Conservation (phyloP, 2,797 vertebrate species). For the Hozukius guyotensis region DNA sequence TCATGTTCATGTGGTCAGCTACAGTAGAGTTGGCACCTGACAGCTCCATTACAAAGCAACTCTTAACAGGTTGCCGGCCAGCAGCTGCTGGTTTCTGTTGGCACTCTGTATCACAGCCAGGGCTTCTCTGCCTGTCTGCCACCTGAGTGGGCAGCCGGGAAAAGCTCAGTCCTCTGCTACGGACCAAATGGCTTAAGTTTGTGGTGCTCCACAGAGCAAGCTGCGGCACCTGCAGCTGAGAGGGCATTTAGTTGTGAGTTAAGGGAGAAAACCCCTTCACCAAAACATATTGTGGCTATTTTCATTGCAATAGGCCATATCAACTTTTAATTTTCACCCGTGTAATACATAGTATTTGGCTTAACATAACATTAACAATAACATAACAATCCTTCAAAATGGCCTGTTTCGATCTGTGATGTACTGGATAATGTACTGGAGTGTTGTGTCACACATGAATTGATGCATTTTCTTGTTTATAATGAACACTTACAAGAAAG, state of each 20-base stretch:
- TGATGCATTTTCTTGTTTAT: background rate
- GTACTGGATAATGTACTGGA: background rate
- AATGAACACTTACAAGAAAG: background rate
- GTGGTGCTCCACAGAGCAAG: background rate
- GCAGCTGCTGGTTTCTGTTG: constrained; percentile 60
- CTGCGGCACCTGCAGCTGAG: background rate
- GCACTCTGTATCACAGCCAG: constrained; percentile 1
- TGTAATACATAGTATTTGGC: background rate
- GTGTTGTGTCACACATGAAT: background rate
- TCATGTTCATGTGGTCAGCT: constrained; percentile 56
- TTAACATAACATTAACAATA: background rate
- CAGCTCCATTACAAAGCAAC: constrained; percentile 46
- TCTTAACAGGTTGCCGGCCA: constrained; percentile 54
- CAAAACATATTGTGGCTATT: background rate
- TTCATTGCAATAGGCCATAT: background rate
- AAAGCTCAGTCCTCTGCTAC: constrained; percentile 7
- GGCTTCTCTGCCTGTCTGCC: constrained; percentile 36
- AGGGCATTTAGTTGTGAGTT: background rate
- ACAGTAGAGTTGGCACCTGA: constrained; percentile 44
- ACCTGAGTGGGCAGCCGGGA: constrained; percentile 32
- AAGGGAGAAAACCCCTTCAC: background rate
- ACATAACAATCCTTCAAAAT: background rate
- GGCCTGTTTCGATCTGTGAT: background rate
- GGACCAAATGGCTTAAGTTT: constrained; percentile 17
- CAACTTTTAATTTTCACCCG: background rate